Base-by-base conservation (phyloP, 1,140 invertebrate genomes). In the Euura saliciscinereae region DNA sequence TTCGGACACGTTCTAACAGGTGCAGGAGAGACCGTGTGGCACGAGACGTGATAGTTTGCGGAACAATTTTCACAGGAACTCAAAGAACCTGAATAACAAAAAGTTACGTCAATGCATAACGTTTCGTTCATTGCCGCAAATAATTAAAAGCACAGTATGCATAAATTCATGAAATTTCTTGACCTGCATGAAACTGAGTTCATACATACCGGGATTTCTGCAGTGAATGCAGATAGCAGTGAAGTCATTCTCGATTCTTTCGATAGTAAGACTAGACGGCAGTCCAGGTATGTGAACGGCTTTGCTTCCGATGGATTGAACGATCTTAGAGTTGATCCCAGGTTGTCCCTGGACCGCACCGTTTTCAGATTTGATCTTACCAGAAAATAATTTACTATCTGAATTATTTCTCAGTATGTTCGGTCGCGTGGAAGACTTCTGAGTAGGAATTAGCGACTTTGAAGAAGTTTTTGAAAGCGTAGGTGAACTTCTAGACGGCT, bases 21-120 rank as follows among this genome's bases (percentile, higher is more conserved):
- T 13, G 82, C 81, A 2, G 83, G 77, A 8, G 80, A 78, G 64
- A 78, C 69, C 3, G 80, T 79, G 71, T 90, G 89, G 76, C 89
- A 90, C 13, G 86, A 87, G 5, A 89, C 79, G 73, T 90, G 89
- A 79, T 89, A 90, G 73, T 84, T 87, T 43, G 83, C 82, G 45
- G 83, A 77, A 77, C 89, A 90, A 73, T 78, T 83, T 73, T 89
- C 88, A 74, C 89, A 90, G 13, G 84, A 77, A 43, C 85, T 79
- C 66, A 90, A 77, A 46, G 82, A 83, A 75, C 88, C 89, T 87
- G 43, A 11, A 71, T 71, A 74, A 45, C 46, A 77, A 65, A 71
- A 73, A 71, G 8, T 68, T 42, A 44, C 65, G 43, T 70, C 28
- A 28, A 28, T 28, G 28, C 28, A 68, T 64, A 75, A 74, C 46